A percentile compares a stretch with the other conserved stretches of the same genome.
phyloP scores from a whole-genome alignment of 1,140 invertebrate species.

The Heliconius nattereri region DNA sequence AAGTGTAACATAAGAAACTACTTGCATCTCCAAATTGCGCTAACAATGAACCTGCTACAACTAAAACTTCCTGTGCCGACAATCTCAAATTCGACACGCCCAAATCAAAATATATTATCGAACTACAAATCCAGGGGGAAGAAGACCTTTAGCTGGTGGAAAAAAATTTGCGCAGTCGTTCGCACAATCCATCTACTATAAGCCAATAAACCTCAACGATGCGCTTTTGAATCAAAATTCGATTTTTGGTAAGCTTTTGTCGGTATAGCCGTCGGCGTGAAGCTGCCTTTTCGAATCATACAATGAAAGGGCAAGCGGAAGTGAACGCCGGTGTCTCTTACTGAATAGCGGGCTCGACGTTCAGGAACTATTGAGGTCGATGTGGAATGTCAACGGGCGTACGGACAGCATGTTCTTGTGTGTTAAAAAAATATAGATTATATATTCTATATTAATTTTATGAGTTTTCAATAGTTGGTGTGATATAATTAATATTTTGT shows the following conservation, averaged over 20 bases:
- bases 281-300: constrained; percentile 71
- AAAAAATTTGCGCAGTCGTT: constrained; percentile 66
- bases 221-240: constrained; percentile 77
- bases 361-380: constrained; percentile 72
- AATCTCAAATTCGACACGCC: constrained; percentile 76
- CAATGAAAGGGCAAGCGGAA: constrained; percentile 74
- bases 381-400: constrained; percentile 47
- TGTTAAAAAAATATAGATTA: no score
- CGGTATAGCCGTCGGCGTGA: constrained; percentile 68
- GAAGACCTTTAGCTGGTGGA: constrained; percentile 46
- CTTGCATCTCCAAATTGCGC: constrained; percentile 49
- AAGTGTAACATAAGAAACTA: constrained; percentile 50
- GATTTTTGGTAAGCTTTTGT: constrained; percentile 75
- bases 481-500: no score
- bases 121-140: constrained; percentile 53
- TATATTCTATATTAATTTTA: no score
- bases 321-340: constrained; percentile 67
- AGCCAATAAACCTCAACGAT: constrained; percentile 82
- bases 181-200: constrained; percentile 81
- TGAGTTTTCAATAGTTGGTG: no score
- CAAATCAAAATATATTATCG: constrained; percentile 80
- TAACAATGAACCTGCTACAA: constrained; percentile 64
- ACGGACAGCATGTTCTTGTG: constrained; percentile 45
- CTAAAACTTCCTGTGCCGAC: constrained; percentile 71
- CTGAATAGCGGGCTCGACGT: constrained; percentile 60